Conservation (phyloP, 2,888 invertebrate genomes). For the Vanessa cardui region DNA sequence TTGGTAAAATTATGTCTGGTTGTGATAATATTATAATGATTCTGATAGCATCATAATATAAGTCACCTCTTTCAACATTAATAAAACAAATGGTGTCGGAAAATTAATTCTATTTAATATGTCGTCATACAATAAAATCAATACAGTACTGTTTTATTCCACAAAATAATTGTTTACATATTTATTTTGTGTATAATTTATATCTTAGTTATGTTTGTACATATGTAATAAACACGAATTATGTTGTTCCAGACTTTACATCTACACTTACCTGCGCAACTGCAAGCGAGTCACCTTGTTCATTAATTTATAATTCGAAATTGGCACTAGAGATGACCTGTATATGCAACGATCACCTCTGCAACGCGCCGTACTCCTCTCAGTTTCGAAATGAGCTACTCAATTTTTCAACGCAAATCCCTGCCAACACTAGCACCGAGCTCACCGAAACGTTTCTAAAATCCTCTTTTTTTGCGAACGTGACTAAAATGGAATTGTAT, state of each 20-base stretch:
- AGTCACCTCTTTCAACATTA: conserved; percentile 8
- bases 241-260: conserved; percentile 58
- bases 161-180: neutral
- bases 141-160: no score
- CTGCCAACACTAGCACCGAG: conserved; percentile 47
- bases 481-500: conserved; percentile 53
- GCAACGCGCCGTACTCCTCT: conserved; percentile 64
- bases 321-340: conserved; percentile 60
- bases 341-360: conserved; percentile 60
- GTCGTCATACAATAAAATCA: neutral
- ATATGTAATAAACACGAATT: neutral
- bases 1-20: neutral
- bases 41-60: neutral
- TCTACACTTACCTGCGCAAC: conserved; percentile 60
- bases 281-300: conserved; percentile 52
- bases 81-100: neutral
- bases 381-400: conserved; percentile 57
- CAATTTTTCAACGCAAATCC: conserved; percentile 52
- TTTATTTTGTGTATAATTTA: neutral
- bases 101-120: neutral
- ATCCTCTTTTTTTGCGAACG: conserved; percentile 55
- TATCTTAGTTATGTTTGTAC: neutral
- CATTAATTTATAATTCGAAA: conserved; percentile 52
- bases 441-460: conserved; percentile 58
- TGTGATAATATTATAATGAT: neutral